phyloP scores from a whole-genome alignment of 2,888 invertebrate species.

The Drosophila anceps region DNA sequence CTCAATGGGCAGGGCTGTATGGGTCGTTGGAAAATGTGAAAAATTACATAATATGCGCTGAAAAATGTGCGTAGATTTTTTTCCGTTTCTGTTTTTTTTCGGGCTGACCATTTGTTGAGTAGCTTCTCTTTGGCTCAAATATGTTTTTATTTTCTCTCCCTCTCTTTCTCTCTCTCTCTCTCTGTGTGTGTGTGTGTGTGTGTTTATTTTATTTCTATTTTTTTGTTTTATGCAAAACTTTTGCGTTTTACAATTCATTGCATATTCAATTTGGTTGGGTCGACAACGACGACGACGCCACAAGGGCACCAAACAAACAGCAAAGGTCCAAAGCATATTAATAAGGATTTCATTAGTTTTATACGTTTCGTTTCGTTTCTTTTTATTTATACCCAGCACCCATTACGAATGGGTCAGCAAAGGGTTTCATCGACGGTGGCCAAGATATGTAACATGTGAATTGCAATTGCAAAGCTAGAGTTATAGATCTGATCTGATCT shows the following conservation, averaged over 20 bases:
- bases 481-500: background rate
- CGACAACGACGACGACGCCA: slow-evolving; percentile 50
- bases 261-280: slow-evolving; percentile 75
- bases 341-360: slow-evolving; percentile 83
- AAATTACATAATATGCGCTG: slow-evolving; percentile 79
- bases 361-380: slow-evolving; percentile 51
- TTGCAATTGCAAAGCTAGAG: background rate
- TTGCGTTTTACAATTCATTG: slow-evolving; percentile 82
- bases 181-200: background rate
- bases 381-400: slow-evolving; percentile 20
- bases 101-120: slow-evolving; percentile 56
- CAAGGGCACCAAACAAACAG: slow-evolving; percentile 66
- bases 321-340: slow-evolving; percentile 81
- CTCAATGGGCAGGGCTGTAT: slow-evolving; percentile 34
- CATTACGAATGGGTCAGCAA: slow-evolving; percentile 1
- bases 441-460: background rate
- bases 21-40: slow-evolving; percentile 63
- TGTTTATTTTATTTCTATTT: slow-evolving; percentile 15
- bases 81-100: slow-evolving; percentile 51
- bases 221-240: slow-evolving; percentile 76
- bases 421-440: background rate
- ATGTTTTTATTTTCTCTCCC: slow-evolving; percentile 18
- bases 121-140: slow-evolving; percentile 37
- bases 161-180: background rate
- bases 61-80: slow-evolving; percentile 79